Evolutionary conservation across 2,888 invertebrate genomes (phyloP).

Genomic region (Plebejus melissa): DNA sequence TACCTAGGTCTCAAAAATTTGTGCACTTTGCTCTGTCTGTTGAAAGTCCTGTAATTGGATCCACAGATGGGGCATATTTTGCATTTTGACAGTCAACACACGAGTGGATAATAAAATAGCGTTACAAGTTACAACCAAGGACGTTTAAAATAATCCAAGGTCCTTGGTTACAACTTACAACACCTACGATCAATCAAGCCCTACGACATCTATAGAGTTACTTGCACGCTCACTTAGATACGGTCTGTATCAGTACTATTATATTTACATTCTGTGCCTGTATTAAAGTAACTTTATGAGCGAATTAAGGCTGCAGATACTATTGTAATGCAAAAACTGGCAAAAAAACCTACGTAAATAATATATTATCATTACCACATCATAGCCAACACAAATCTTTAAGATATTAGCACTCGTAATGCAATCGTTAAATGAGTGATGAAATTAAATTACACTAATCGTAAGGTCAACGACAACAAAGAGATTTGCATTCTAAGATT

Average conservation of each 20-base stretch:
- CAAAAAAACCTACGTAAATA: not conserved
- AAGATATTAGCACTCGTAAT: not conserved
- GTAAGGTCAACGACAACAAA: not conserved
- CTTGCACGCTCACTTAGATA: not conserved
- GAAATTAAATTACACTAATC: not conserved
- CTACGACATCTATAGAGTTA: not conserved
- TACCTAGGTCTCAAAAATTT: too few species aligned
- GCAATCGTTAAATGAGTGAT: conserved; percentile 2
- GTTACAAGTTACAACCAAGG: not conserved
- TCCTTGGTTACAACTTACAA: not conserved
- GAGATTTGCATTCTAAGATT: not conserved
- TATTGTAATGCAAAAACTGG: not conserved
- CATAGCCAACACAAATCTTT: not conserved
- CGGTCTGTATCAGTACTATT: too few species aligned
- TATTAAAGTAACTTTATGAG: not conserved
- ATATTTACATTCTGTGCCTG: too few species aligned
- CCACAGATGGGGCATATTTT: too few species aligned
- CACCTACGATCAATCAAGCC: conserved; percentile 14
- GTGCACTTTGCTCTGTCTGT: too few species aligned
- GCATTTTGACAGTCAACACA: too few species aligned
- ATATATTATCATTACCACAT: not conserved
- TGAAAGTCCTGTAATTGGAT: too few species aligned
- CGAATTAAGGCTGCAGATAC: not conserved
- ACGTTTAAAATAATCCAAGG: too few species aligned
- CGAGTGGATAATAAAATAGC: not conserved